A percentile compares a stretch with the other conserved stretches of the same genome.
phyloP scores from a whole-genome alignment of 2,888 invertebrate species.

The Cheilosia vernalis region DNA sequence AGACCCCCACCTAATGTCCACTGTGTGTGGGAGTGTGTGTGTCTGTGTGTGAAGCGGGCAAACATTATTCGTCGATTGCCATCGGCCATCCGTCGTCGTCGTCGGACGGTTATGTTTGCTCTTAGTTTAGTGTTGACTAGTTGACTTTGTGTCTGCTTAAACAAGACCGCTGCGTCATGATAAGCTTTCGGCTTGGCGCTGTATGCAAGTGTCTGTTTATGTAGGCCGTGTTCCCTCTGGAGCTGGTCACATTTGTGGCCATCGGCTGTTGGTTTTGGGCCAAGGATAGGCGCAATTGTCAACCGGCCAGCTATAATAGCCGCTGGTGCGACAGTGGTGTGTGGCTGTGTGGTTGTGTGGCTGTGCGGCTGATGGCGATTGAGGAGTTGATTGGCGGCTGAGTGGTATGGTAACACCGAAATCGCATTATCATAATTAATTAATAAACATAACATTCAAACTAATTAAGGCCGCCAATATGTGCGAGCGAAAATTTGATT shows the following conservation, averaged over 20 bases:
- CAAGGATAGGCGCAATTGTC: conserved; percentile 61
- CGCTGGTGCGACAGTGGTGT: not conserved
- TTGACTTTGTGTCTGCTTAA: conserved; percentile 74
- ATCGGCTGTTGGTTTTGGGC: conserved; percentile 67
- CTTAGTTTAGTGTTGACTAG: conserved; percentile 73
- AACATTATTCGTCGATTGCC: conserved; percentile 74
- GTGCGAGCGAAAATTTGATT: conserved; percentile 64
- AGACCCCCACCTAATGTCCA: not conserved
- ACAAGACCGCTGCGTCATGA: conserved; percentile 73
- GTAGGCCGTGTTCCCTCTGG: conserved; percentile 4
- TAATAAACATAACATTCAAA: conserved; percentile 77
- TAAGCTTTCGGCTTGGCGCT: conserved; percentile 66
- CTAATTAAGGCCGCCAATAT: conserved; percentile 73
- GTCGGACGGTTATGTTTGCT: conserved; percentile 69
- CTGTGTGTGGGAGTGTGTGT: not conserved
- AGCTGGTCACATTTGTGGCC: conserved; percentile 72
- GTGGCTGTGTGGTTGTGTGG: not conserved
- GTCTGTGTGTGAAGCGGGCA: conserved; percentile 47
- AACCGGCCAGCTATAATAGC: conserved; percentile 25
- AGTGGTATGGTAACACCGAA: conserved; percentile 73
- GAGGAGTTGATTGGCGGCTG: conserved; percentile 53
- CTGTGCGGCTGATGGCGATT: conserved; percentile 5
- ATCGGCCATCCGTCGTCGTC: conserved; percentile 55
- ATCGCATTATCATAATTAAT: conserved; percentile 78
- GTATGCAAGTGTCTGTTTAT: conserved; percentile 64